These are phyloP conservation scores for Falco cherrug DNA, from an alignment of 2,797 vertebrate species.

Conservation along the genomic window DNA sequence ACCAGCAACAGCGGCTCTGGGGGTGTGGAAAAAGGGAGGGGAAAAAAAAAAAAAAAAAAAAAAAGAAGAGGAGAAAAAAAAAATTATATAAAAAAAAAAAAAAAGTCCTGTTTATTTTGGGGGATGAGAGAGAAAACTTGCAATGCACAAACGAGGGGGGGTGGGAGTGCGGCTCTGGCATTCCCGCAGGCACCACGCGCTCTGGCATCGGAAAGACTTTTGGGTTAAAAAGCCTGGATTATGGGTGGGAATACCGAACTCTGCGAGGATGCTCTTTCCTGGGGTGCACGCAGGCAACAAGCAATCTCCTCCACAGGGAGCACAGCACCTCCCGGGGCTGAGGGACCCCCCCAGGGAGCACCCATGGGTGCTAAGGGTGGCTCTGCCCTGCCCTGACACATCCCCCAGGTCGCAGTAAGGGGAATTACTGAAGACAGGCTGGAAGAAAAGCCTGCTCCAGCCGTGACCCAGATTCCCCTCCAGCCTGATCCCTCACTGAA, in stretches of 20 bases:
- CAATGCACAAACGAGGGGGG: neutral
- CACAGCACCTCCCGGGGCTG: neutral
- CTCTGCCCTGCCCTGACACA: neutral
- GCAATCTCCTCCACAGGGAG: fast-evolving
- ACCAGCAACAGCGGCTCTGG: constrained; percentile 59
- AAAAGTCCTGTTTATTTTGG: constrained; percentile 24
- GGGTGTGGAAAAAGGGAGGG: constrained; percentile 51
- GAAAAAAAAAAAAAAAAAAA: neutral
- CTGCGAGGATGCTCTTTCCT: neutral
- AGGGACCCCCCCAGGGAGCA: neutral
- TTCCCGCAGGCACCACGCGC: neutral
- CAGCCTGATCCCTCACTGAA: constrained; percentile 55
- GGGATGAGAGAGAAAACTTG: constrained; percentile 36
- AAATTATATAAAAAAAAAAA: neutral
- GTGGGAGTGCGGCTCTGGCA: neutral
- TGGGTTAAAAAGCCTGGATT: neutral
- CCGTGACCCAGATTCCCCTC: constrained; percentile 60
- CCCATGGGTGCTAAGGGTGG: neutral
- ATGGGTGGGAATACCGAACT: neutral
- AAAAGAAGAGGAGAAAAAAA: neutral
- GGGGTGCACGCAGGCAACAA: fast-evolving
- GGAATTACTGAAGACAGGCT: constrained; percentile 35
- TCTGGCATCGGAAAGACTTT: neutral
- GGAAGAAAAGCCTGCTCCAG: constrained; percentile 38
- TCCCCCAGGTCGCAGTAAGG: neutral